Conservation (phyloP, 2,888 invertebrate species). For the Tachina grossa region DNA sequence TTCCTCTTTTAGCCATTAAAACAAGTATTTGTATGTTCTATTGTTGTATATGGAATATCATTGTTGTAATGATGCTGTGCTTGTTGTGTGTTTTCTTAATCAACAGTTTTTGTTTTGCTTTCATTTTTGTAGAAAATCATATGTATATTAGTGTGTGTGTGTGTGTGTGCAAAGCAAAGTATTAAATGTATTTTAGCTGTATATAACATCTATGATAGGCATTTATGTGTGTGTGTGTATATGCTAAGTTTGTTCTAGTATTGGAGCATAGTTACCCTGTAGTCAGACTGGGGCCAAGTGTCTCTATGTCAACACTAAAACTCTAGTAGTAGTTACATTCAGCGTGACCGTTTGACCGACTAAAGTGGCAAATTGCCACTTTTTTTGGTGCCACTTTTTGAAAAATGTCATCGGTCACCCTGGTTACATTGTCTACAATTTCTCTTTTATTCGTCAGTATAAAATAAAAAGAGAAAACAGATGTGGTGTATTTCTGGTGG, state of each 20-base stretch:
- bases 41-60: slow-evolving; percentile 25
- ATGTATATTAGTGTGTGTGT: slow-evolving; percentile 43
- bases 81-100: slow-evolving; percentile 60
- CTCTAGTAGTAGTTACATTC: too few relatives aligned
- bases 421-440: too few relatives aligned
- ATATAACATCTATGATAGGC: not conserved
- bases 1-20: slow-evolving; percentile 67
- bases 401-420: too few relatives aligned
- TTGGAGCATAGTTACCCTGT: too few relatives aligned
- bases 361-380: too few relatives aligned
- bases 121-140: slow-evolving; percentile 65
- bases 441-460: too few relatives aligned
- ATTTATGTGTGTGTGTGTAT: not conserved
- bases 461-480: too few relatives aligned
- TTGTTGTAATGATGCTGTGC: slow-evolving; percentile 53
- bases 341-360: too few relatives aligned
- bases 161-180: not conserved
- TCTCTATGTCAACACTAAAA: too few relatives aligned
- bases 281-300: too few relatives aligned
- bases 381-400: too few relatives aligned
- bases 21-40: slow-evolving; percentile 35
- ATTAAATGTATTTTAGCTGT: slow-evolving; percentile 15
- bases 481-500: too few relatives aligned
- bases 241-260: slow-evolving; percentile 4
- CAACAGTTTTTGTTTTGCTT: slow-evolving; percentile 65